Conservation (phyloP, 2,888 invertebrate species). For the Lithophane ornitopus region DNA sequence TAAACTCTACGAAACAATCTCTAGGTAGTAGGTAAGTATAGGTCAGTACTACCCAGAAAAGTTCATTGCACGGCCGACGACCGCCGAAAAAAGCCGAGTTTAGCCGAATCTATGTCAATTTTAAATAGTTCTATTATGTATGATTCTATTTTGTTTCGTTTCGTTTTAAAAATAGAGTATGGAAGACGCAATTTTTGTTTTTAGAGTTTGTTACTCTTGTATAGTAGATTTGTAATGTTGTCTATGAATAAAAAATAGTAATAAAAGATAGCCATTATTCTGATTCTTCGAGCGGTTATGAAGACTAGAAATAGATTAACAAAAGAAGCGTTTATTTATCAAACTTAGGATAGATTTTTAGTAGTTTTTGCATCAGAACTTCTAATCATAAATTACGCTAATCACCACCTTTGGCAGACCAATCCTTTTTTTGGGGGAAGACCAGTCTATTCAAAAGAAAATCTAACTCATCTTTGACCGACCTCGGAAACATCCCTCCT, state of each 20-base stretch:
- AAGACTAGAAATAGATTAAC: too few species aligned
- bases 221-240: slow-evolving; percentile 3
- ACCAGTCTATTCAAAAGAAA: not conserved
- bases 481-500: not conserved
- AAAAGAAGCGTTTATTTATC: too few species aligned
- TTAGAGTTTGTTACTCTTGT: slow-evolving; percentile 14
- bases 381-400: too few species aligned
- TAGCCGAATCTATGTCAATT: slow-evolving; percentile 69
- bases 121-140: slow-evolving; percentile 50
- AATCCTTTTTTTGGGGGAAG: too few species aligned
- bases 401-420: too few species aligned
- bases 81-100: slow-evolving; percentile 63
- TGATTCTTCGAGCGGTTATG: too few species aligned
- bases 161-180: slow-evolving; percentile 31
- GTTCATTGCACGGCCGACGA: slow-evolving; percentile 61
- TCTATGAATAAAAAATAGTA: too few species aligned
- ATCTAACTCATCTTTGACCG: not conserved
- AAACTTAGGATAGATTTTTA: too few species aligned
- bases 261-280: too few species aligned
- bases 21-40: slow-evolving; percentile 52
- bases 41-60: slow-evolving; percentile 59
- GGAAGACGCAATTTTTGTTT: not conserved
- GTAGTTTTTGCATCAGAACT: too few species aligned
- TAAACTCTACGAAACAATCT: slow-evolving; percentile 18
- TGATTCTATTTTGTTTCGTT: slow-evolving; percentile 38